Evolutionary conservation across 2,888 invertebrate genomes (phyloP).

Genomic region (Crocallis elinguaria): DNA sequence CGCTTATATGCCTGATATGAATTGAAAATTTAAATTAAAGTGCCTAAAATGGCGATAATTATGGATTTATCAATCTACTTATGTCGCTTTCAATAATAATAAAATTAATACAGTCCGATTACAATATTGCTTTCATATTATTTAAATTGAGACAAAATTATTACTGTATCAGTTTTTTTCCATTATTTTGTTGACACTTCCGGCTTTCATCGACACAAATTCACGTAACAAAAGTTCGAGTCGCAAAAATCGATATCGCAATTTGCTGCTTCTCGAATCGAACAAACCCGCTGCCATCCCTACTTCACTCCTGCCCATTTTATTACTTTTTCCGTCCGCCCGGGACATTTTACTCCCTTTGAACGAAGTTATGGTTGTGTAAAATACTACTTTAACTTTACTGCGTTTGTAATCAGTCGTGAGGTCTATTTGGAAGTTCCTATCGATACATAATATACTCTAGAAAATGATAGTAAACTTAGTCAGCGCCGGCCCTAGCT

Average conservation of each 20-base stretch:
- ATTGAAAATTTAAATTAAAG: no score
- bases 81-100: no score
- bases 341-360: slow-evolving; percentile 45
- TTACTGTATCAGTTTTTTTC: no score
- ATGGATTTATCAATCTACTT: no score
- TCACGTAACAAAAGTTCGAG: neutral
- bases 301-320: slow-evolving; percentile 43
- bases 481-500: no score
- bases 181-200: no score
- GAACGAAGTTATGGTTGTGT: slow-evolving; percentile 50
- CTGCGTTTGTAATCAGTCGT: slow-evolving; percentile 31
- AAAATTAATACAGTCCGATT: no score
- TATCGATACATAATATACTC: neutral
- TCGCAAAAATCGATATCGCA: neutral
- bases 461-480: neutral
- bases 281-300: slow-evolving; percentile 10
- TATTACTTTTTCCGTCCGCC: slow-evolving; percentile 58
- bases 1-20: no score
- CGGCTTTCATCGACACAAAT: no score
- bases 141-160: no score
- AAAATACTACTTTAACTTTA: slow-evolving; percentile 41
- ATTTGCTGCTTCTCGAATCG: neutral
- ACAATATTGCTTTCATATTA: no score
- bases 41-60: no score
- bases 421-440: slow-evolving; percentile 19